Base-by-base conservation (phyloP, 2,113 vertebrate genomes). In the Corythornis madagascariensis region DNA sequence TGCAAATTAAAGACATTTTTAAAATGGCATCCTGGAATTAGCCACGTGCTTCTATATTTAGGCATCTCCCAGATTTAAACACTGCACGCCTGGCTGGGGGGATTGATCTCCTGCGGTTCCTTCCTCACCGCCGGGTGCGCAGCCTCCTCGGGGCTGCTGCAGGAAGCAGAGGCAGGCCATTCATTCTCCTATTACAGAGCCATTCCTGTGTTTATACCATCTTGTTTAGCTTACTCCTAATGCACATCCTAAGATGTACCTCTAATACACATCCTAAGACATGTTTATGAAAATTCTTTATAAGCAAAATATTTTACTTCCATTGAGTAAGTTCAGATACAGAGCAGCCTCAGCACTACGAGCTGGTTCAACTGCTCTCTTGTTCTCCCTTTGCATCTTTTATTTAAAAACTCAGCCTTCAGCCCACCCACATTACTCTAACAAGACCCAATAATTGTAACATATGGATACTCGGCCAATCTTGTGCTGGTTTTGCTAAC, bases 211-310 rank as follows among this genome's bases (percentile, higher is more conserved):
- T 98, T 98, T 98, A 98, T 65, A 96, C 48, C 92, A 94, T 84
- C 85, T 94, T 97, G 97, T 97, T 98, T 97, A 98, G 97, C 94
- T 98, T 97, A 89, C 28, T 59, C 96, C 95, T 97, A 98, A 97
- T 96, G 97, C 96, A 97, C 97, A 97, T 96, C 97, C 97, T 60
- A 83, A 89, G 92, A 85, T 66, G 28, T 95, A 97, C 89, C 96
- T 95, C 97, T 92, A 88, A 92, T 72, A 95, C 96, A 97, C 97
- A 97, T 83, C 95, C 95, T 88, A 87, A 76, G 95, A 97, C 96
- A 97, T 98, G 97, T 98, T 98, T 98, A 98, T 97, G 97, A 97
- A 98, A 97, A 97, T 97, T 96, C 97, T 95, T 97, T 96, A 96
- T 98, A 98, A 98, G 98, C 97, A 98, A 98, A 98, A 96, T 92